Evolutionary conservation across 2,888 invertebrate species (phyloP).

Genomic region (Pollenia griseotomentosa): DNA sequence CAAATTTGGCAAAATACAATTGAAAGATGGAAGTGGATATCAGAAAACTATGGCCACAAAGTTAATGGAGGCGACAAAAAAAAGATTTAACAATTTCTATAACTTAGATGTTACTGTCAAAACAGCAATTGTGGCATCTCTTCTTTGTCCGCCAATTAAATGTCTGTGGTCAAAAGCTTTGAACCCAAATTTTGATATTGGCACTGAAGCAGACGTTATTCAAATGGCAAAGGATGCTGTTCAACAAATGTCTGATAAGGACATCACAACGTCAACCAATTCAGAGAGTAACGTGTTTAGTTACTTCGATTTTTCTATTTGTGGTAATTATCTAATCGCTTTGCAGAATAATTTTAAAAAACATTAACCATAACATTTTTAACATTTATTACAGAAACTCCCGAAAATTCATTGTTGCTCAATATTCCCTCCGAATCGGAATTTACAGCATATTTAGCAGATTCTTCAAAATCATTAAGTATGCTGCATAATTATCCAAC

Average conservation of each 20-base stretch:
- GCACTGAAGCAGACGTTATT: constrained; percentile 45
- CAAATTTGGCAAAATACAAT: constrained; percentile 44
- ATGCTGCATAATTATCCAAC: too few relatives aligned
- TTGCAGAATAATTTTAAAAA: too few relatives aligned
- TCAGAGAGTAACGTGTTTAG: constrained; percentile 24
- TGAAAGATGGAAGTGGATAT: constrained; percentile 32
- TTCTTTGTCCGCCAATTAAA: constrained; percentile 49
- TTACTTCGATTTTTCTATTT: constrained; percentile 21
- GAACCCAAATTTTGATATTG: constrained; percentile 50
- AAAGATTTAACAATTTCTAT: constrained; percentile 43
- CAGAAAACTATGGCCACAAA: constrained; percentile 33
- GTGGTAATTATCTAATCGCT: constrained; percentile 17
- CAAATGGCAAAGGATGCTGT: constrained; percentile 53
- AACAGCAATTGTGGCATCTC: constrained; percentile 54
- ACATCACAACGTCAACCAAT: constrained; percentile 25
- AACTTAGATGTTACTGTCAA: constrained; percentile 37
- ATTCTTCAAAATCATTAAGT: too few relatives aligned
- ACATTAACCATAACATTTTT: too few relatives aligned
- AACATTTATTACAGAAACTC: too few relatives aligned
- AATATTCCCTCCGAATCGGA: too few relatives aligned
- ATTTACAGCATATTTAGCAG: too few relatives aligned
- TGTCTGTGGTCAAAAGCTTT: constrained; percentile 48
- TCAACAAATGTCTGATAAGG: constrained; percentile 46
- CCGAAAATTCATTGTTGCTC: too few relatives aligned
- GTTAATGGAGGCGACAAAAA: constrained; percentile 34